phyloP scores from a whole-genome alignment of 2,797 vertebrate genomes.

The Sebastes hubbsi region DNA sequence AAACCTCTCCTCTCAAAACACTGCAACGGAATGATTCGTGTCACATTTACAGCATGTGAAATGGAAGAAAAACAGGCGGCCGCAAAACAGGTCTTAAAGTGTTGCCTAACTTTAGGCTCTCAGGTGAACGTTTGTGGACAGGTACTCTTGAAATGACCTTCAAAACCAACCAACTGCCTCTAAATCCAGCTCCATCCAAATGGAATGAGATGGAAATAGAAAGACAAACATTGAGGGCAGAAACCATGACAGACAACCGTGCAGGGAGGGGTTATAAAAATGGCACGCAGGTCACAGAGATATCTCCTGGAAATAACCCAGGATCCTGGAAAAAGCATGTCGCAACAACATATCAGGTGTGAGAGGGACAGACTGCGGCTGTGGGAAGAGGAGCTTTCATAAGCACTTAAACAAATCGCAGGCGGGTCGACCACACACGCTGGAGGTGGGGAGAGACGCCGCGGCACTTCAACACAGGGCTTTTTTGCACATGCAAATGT shows the following conservation, averaged over 20 bases:
- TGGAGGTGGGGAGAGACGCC: background rate
- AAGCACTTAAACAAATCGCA: slow-evolving; percentile 63
- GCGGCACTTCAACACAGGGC: slow-evolving; percentile 35
- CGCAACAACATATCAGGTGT: slow-evolving; percentile 33
- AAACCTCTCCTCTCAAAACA: background rate
- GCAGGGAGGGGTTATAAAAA: background rate
- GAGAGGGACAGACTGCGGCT: slow-evolving; percentile 28
- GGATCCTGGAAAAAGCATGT: slow-evolving; percentile 49
- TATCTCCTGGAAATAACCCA: slow-evolving; percentile 49
- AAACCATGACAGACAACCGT: slow-evolving; percentile 66
- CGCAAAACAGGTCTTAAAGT: slow-evolving; percentile 12
- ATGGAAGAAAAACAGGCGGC: background rate
- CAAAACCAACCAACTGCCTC: slow-evolving; percentile 63
- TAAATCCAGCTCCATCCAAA: slow-evolving; percentile 64
- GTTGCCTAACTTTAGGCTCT: slow-evolving; percentile 43
- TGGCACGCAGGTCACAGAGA: background rate
- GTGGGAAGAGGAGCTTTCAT: slow-evolving; percentile 48
- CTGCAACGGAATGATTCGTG: background rate
- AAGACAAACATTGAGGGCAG: slow-evolving; percentile 75
- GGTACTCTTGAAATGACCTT: slow-evolving; percentile 54
- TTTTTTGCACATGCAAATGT: slow-evolving; percentile 78
- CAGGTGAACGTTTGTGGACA: slow-evolving; percentile 42
- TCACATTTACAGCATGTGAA: slow-evolving; percentile 3
- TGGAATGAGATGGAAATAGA: slow-evolving; percentile 74
- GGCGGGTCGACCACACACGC: slow-evolving; percentile 50